Evolutionary conservation across 1,140 invertebrate species (phyloP).

Genomic region (Cecropterus lyciades): DNA sequence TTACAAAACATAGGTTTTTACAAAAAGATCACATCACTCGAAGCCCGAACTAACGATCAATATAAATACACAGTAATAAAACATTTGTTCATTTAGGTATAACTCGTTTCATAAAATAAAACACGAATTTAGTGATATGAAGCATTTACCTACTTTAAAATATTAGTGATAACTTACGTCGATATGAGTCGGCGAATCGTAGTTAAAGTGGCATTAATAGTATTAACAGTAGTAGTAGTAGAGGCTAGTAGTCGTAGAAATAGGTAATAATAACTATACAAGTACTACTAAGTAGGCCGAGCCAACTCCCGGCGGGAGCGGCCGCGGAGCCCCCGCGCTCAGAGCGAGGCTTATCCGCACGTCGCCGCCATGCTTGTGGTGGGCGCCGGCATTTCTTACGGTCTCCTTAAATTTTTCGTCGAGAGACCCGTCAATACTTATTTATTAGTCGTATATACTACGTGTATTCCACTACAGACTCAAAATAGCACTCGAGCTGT

Average conservation of each 20-base stretch:
- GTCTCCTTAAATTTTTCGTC: background rate
- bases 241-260: background rate
- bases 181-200: slow-evolving; percentile 12
- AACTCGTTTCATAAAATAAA: slow-evolving; percentile 29
- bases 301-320: too few relatives aligned
- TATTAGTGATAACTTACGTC: slow-evolving; percentile 17
- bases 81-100: slow-evolving; percentile 36
- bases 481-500: background rate
- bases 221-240: background rate
- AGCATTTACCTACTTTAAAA: slow-evolving; percentile 30
- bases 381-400: too few relatives aligned
- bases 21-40: slow-evolving; percentile 22
- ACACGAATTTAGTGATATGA: slow-evolving; percentile 37
- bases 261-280: background rate
- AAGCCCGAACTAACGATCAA: slow-evolving; percentile 16
- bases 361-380: too few relatives aligned
- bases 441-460: background rate
- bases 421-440: background rate
- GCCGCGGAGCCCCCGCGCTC: too few relatives aligned
- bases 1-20: slow-evolving; percentile 15
- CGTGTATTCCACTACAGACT: background rate
- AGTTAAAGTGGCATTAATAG: background rate
- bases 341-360: too few relatives aligned
- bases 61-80: slow-evolving; percentile 22
- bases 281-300: background rate